phyloP scores from a whole-genome alignment of 2,888 invertebrate genomes.

The Platycheirus albimanus region DNA sequence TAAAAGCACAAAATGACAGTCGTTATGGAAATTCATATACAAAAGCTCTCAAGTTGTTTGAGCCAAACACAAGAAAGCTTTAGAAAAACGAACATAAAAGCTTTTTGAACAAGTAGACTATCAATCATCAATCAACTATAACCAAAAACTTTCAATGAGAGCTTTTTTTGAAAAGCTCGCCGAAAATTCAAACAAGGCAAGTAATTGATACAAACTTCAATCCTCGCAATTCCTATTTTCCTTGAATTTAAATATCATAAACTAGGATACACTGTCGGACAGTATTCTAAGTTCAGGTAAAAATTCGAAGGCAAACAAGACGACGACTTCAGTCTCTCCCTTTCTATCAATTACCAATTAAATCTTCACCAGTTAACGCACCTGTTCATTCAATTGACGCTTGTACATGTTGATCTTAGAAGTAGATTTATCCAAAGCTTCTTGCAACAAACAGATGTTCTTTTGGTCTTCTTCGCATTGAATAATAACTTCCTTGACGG shows the following conservation, averaged over 20 bases:
- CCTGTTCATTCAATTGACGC: slow-evolving; percentile 97
- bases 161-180: background rate
- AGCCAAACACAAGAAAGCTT: background rate
- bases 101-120: background rate
- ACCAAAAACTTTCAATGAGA: background rate
- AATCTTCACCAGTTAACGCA: slow-evolving; percentile 79
- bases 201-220: slow-evolving; percentile 35
- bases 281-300: background rate
- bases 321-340: slow-evolving; percentile 12
- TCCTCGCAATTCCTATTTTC: slow-evolving; percentile 8
- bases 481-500: slow-evolving; percentile 96
- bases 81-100: too few relatives aligned
- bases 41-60: too few relatives aligned
- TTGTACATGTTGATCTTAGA: slow-evolving; percentile 97
- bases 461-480: slow-evolving; percentile 98
- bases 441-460: slow-evolving; percentile 95
- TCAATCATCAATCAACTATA: too few relatives aligned
- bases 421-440: slow-evolving; percentile 92
- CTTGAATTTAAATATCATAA: slow-evolving; percentile 12
- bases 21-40: too few relatives aligned
- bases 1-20: too few relatives aligned
- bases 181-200: slow-evolving; percentile 13
- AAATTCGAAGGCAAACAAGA: slow-evolving; percentile 28
- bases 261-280: background rate
- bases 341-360: slow-evolving; percentile 4